Conservation (phyloP, 2,797 vertebrate genomes). For the Myiothlypis chrysogaster region DNA sequence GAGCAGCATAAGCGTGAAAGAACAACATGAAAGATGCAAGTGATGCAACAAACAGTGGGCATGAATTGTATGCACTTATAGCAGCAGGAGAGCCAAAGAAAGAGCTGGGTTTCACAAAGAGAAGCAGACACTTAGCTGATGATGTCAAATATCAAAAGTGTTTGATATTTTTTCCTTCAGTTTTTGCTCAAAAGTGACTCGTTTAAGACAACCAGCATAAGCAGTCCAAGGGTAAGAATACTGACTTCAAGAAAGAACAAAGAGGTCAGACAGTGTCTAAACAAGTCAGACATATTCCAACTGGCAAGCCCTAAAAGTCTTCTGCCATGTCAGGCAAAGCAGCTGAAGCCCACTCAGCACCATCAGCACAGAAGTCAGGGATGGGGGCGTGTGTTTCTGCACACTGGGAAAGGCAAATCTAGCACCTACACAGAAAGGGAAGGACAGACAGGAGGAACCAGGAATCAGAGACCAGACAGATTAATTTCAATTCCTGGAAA, state of each 20-base stretch:
- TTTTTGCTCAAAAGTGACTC: not conserved
- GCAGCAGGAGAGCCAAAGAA: not conserved
- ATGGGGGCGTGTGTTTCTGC: not conserved
- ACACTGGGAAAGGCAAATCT: not conserved
- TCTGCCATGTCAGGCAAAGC: not conserved
- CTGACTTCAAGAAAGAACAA: not conserved
- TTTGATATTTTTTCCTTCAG: not conserved
- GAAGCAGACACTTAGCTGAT: not conserved
- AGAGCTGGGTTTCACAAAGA: not conserved
- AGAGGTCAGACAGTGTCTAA: not conserved
- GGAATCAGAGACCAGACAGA: not conserved
- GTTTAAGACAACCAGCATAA: not conserved
- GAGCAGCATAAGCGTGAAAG: not conserved
- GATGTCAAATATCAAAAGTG: not conserved
- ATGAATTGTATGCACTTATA: not conserved
- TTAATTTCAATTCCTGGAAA: constrained; percentile 22
- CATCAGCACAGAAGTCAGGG: not conserved
- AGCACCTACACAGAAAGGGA: not conserved
- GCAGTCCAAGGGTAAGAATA: not conserved
- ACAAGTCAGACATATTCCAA: not conserved
- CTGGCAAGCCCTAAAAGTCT: not conserved
- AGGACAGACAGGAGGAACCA: not conserved
- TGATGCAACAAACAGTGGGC: constrained; percentile 3
- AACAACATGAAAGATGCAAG: not conserved
- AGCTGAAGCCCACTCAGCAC: not conserved